Evolutionary conservation across 2,888 invertebrate genomes (phyloP), one percentile per base, ranked within the genome.

Genomic region (Falcaria lacertinaria): DNA sequence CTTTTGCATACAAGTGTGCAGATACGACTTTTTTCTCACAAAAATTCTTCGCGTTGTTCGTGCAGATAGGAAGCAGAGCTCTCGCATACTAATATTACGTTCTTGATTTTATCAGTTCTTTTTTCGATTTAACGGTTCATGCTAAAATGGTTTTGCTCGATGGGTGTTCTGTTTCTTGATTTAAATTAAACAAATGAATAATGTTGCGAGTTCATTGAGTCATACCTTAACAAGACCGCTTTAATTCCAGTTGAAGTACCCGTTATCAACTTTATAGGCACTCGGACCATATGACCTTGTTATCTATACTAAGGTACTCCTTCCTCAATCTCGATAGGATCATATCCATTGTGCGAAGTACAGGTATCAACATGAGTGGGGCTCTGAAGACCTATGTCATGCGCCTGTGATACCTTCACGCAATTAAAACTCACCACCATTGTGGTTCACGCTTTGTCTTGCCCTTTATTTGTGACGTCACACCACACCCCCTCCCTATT

Each of bases 401-500:
- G 58, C 41, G 28, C 63, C 60, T 61, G 57, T 45, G 50, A 45
- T 17, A 35, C 39, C 43, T 45, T 38, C 43, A 39, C 44, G 56
- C 68, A 68, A 75, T 80, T 79, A 73, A 79, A 74, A 71, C 70
- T 65, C 64, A 56, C 58, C 58, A 55, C 65, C 56, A 67, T 71
- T 71, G 67, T 69, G 60, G 65, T 64, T 55, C 66, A 57, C 52
- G 66, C 67, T 69, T 76, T 77, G 76, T 79, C 65, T 66, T 37
- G 37, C 25, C 57, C 58, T 52, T 55, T 59, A 58, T 60, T 58
- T 60, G 64, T 66, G 68, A 68, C 64, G 66, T 65, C 63, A 65
- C 51, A 54, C 47, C 51, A 69, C 65, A 57, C 56, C 61, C 61
- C 76, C 66, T 56, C 61, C 61, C 76, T 67, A 72, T 70, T 73